Evolutionary conservation across 2,888 invertebrate species (phyloP), one percentile per base, ranked within the genome.

Genomic region (Drosophila peninsularis): DNA sequence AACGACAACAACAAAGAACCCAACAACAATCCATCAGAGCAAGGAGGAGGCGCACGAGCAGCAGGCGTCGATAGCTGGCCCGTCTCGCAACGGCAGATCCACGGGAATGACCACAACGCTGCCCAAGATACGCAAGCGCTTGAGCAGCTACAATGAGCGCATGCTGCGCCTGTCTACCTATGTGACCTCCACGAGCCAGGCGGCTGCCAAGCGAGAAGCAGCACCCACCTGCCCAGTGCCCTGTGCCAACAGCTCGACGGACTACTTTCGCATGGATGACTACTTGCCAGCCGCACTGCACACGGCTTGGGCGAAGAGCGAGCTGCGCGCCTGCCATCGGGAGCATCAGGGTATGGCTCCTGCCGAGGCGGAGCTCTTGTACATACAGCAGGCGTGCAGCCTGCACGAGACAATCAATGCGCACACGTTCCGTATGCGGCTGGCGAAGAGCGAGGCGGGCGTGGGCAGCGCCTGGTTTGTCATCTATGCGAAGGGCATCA

Each of bases 401-500:
- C 93, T 96, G 71, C 96, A 96, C 70, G 97, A 97, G 89, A 96
- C 97, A 57, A 95, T 96, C 92, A 98, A 98, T 93, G 96, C 98
- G 54, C 98, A 99, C 93, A 93, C 94, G 75, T 98, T 97, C 92
- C 95, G 97, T 70, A 94, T 98, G 91, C 95, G 96, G 86, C 94
- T 96, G 89, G 94, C 95, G 71, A 96, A 96, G 93, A 94, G 94
- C 75, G 96, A 97, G 93, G 93, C 94, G 71, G 94, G 96, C 68
- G 95, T 95, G 39, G 95, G 98, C 91, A 95, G 96, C 82, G 96
- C 97, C 19, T 96, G 97, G 94, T 94, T 99, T 77, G 97, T 98
- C 60, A 96, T 99, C 65, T 98, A 98, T 90, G 97, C 98, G 50
- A 96, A 96, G 90, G 98, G 98, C 58, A 95, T 99, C 67, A 96